Base-by-base conservation (phyloP, 2,113 vertebrate genomes). In the Hippocampus zosterae region DNA sequence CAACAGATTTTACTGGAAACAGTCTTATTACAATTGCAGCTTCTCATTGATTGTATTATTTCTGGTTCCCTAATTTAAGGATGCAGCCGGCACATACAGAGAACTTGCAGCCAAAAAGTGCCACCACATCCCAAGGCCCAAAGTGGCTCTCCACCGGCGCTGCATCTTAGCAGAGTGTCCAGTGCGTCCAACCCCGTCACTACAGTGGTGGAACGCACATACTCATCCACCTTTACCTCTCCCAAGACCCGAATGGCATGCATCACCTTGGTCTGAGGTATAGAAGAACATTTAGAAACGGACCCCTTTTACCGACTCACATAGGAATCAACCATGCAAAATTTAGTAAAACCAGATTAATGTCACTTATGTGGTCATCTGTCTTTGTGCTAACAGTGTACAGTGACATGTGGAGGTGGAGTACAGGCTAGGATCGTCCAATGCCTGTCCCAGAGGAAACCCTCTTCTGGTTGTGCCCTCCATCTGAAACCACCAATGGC, bases 211-310 rank as follows among this genome's bases (percentile, higher is more conserved):
- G 84, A 37, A 55, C 12, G 4, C 61, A 3, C 27, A 53, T 71
- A 8, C 78, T 56, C 18, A 3, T 40, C 76, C 78, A 25, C 78
- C 78, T n/a, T 81, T 81, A 19, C 77, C 79, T 75, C 79, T n/a
- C 19, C 48, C 13, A 41, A 59, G 33, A 56, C 84, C 91, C 13
- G 74, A 88, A 69, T 96, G 95, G 95, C 90, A 91, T 61, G 78
- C 91, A 3, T 93, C 93, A 1, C 84, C 93, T 56, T 96, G 95
- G 95, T 94, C 94, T 75, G 93, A 94, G 93, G 95, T 94, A 85
- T 21, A 9, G 23, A 27, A 67, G 18, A 12, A 41, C 10, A 40
- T 19, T 5, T 11, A 6, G 4, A 18, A 63, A 12, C 18, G 3
- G 16, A 25, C 18, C 13, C 5, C 7, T 33, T 29, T 21, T 6